Base-by-base conservation (phyloP, 1,140 invertebrate genomes). In the Tachypleus tridentatus region DNA sequence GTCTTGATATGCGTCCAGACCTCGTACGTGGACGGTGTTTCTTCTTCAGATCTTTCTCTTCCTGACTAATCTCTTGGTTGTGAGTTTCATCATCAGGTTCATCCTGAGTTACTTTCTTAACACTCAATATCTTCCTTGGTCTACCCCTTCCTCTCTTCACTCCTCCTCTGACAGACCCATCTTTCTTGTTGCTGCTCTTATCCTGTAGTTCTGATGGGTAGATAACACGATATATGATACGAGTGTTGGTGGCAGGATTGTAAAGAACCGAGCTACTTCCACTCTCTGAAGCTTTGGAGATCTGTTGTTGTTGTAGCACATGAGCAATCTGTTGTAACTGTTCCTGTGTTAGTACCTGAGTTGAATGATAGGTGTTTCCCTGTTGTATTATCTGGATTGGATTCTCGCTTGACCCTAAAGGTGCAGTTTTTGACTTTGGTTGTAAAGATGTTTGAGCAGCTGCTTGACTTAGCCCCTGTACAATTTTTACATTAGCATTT, bases 361-460 rank as follows among this genome's bases (percentile, higher is more conserved):
- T 75, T 66, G 83, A 83, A 62, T 73, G 80, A 71, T 79, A 81
- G 56, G 76, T 77, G 70, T 79, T 79, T 51, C 83, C 83, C 70
- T 85, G 82, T 65, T 85, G 83, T 51, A 85, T 80, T 57, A 86
- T 81, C 72, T 84, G 80, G 67, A 85, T 84, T 4, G 84, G 82
- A 74, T 85, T 85, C 67, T 82, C 80, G 71, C 79, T 82, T 7
- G 81, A 82, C 9, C 82, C 83, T 8, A 83, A 68, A 47, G 82
- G 79, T 60, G 67, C 29, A 29, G 29, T 29, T 29, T 29, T 29
- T 29, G 29, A 29, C 29, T 29, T 29, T 29, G 29, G 29, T 29
- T 29, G 29, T 29, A 29, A 29, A 2, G 29, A 29, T 2, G 29
- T 29, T 29, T 29, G 29, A 29, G 29, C 29, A 29, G 29, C 29